Conservation (phyloP, 1,140 invertebrate species). For the Scaptomyza pallida region DNA sequence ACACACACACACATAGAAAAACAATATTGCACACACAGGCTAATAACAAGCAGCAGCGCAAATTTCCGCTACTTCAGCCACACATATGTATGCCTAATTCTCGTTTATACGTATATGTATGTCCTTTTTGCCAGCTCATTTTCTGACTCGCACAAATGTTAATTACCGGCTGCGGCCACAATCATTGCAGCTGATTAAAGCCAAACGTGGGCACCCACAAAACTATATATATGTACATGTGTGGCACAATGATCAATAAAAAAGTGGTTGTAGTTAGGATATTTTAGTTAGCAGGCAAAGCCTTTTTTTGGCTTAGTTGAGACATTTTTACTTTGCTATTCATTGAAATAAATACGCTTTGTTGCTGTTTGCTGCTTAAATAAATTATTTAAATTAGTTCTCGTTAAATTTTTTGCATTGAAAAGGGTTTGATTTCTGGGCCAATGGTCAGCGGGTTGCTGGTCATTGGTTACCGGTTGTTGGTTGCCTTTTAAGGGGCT, state of each 20-base stretch:
- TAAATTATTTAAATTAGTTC: conserved; percentile 72
- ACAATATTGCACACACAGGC: neutral
- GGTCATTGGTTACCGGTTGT: conserved; percentile 1
- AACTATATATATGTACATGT: neutral
- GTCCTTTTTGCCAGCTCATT: neutral
- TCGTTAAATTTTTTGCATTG: conserved; percentile 51
- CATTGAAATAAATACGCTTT: conserved; percentile 46
- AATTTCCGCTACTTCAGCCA: neutral
- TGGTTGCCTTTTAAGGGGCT: conserved; percentile 21
- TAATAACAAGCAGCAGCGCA: neutral
- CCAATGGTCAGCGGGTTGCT: neutral
- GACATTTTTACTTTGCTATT: conserved; percentile 28
- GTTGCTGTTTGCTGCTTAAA: conserved; percentile 45
- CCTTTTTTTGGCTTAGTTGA: neutral
- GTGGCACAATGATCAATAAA: neutral
- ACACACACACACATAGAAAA: neutral
- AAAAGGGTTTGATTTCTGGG: conserved; percentile 58
- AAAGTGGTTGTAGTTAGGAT: neutral
- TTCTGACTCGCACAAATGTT: conserved; percentile 21
- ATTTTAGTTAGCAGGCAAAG: neutral
- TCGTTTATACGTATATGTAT: neutral
- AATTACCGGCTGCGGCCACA: conserved; percentile 45
- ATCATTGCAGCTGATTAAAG: conserved; percentile 53
- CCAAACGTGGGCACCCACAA: neutral
- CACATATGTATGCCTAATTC: neutral